These are phyloP conservation scores for Bicyclus anynana DNA, from an alignment of 1,140 invertebrate species.

Conservation along the genomic window DNA sequence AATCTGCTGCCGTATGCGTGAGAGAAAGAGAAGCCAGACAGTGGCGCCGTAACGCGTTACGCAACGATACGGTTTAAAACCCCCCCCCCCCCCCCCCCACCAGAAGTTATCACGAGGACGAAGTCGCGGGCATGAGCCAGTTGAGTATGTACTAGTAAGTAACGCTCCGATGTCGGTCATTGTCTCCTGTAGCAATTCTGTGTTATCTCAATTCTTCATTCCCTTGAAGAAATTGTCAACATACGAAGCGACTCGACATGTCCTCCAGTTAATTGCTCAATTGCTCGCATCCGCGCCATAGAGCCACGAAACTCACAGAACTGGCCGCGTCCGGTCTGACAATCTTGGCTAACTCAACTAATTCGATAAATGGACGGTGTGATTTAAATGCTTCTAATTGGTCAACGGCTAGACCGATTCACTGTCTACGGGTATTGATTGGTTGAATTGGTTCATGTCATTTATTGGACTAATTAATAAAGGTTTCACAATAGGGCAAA, in stretches of 20 bases:
- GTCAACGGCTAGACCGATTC: background rate
- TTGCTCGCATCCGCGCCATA: conserved; percentile 59
- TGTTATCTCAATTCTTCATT: background rate
- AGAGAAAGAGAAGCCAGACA: no score
- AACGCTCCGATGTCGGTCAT: no score
- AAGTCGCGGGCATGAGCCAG: no score
- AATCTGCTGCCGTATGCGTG: no score
- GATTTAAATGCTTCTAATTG: conserved; percentile 38
- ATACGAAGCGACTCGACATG: background rate
- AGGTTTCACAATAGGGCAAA: no score
- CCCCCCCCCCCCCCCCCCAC: no score
- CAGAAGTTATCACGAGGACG: no score
- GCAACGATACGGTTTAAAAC: no score
- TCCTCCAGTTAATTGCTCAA: conserved; percentile 47
- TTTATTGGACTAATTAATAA: background rate
- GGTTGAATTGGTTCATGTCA: conserved; percentile 14
- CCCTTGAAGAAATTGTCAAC: conserved; percentile 7
- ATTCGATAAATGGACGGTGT: conserved; percentile 36
- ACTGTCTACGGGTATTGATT: conserved; percentile 15
- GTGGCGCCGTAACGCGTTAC: no score
- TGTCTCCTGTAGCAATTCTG: background rate
- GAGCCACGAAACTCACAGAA: conserved; percentile 38
- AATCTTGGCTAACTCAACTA: conserved; percentile 32
- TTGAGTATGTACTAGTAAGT: no score
- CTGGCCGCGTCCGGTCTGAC: conserved; percentile 37